These are phyloP conservation scores for Philonicus albiceps DNA, from an alignment of 2,888 invertebrate species.

Conservation along the genomic window DNA sequence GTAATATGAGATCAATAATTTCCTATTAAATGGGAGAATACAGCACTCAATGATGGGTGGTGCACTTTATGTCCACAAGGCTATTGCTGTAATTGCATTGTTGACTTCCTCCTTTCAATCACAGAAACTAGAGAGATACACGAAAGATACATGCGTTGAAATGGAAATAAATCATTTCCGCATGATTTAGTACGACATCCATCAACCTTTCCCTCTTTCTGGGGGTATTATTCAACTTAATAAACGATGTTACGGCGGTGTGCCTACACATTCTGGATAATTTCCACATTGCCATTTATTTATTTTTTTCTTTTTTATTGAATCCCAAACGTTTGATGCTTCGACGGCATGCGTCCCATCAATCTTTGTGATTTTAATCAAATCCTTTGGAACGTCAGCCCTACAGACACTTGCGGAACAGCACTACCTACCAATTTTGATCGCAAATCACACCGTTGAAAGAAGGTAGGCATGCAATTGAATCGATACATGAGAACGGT, in stretches of 20 bases:
- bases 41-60: not conserved
- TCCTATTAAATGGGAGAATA: conserved; percentile 10
- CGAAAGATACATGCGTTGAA: not conserved
- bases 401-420: not conserved
- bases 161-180: conserved; percentile 21
- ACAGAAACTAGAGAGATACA: not conserved
- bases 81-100: conserved; percentile 22
- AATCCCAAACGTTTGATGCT: not conserved
- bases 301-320: too few species aligned
- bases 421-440: not conserved
- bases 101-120: conserved; percentile 29
- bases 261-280: conserved; percentile 5
- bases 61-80: conserved; percentile 5
- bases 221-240: conserved; percentile 18
- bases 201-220: not conserved
- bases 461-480: not conserved
- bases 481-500: not conserved
- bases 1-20: conserved; percentile 11
- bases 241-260: conserved; percentile 9
- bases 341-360: not conserved
- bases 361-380: conserved; percentile 14
- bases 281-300: not conserved
- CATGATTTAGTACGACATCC: conserved; percentile 22
- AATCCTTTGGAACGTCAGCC: not conserved
- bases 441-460: not conserved